Conservation (phyloP, 1,140 invertebrate species). For the Schlechtendalia chinensis region DNA sequence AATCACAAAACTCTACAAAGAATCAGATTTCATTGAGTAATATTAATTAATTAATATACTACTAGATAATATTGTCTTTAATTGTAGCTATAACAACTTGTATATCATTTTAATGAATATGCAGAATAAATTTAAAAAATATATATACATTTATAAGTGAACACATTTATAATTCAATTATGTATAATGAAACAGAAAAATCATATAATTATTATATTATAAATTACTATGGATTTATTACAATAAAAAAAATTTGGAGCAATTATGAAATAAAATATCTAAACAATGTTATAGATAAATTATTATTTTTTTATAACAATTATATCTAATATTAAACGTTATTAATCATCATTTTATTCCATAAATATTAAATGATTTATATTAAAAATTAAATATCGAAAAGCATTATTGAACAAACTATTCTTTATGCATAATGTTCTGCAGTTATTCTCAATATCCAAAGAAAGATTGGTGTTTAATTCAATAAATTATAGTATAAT, state of each 20-base stretch:
- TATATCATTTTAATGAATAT: slow-evolving; percentile 5
- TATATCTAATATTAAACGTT: background rate
- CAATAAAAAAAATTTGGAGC: background rate
- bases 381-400: background rate
- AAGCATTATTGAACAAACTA: no score
- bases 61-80: slow-evolving; percentile 7
- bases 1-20: background rate
- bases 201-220: background rate
- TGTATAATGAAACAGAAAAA: background rate
- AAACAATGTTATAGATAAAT: background rate
- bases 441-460: no score
- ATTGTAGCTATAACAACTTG: background rate
- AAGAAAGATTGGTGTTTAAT: no score
- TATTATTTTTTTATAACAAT: background rate
- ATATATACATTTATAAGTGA: background rate
- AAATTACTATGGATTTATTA: background rate
- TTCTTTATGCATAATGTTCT: no score
- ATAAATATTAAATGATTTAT: background rate
- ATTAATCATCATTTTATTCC: no score
- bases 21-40: background rate
- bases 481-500: no score
- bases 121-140: background rate
- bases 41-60: slow-evolving; percentile 9
- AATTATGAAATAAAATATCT: background rate
- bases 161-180: slow-evolving; percentile 28